Percentiles rank a stretch among this genome's conserved stretches.
phyloP scores from a whole-genome alignment of 2,113 vertebrate species.

The Gavialis gangeticus region DNA sequence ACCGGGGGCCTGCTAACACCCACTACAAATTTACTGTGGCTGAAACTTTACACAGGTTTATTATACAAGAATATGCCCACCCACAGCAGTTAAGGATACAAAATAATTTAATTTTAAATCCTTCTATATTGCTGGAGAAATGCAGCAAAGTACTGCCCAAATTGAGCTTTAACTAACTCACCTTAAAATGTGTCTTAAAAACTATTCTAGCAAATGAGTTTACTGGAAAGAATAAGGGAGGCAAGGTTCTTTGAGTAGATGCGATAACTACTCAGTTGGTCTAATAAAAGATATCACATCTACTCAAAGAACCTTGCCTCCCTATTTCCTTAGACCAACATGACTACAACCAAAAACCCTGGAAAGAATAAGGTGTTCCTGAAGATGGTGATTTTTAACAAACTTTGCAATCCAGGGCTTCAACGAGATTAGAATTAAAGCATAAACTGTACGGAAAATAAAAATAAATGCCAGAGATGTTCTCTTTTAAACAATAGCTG shows the following conservation, averaged over 20 bases:
- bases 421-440: background rate
- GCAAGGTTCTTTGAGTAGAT: background rate
- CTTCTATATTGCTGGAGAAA: background rate
- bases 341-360: too few species aligned
- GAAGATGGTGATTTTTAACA: slow-evolving; percentile 22
- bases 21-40: background rate
- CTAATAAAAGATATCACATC: too few species aligned
- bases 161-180: background rate
- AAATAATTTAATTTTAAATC: slow-evolving; percentile 33
- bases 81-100: background rate
- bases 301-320: too few species aligned
- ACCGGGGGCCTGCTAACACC: background rate
- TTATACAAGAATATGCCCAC: background rate
- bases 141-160: background rate
- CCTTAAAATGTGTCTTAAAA: background rate
- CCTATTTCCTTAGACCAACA: too few species aligned
- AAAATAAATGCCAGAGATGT: background rate
- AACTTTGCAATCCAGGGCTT: background rate
- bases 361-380: too few species aligned
- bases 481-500: background rate
- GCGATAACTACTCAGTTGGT: too few species aligned
- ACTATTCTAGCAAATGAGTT: background rate
- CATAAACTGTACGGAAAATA: slow-evolving; percentile 6
- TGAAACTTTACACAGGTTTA: slow-evolving; percentile 34
- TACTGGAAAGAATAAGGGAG: background rate